Percentiles rank a stretch among this genome's conserved stretches.
Evolutionary conservation across 2,797 vertebrate species (phyloP).

Genomic region (Ataeniobius toweri): DNA sequence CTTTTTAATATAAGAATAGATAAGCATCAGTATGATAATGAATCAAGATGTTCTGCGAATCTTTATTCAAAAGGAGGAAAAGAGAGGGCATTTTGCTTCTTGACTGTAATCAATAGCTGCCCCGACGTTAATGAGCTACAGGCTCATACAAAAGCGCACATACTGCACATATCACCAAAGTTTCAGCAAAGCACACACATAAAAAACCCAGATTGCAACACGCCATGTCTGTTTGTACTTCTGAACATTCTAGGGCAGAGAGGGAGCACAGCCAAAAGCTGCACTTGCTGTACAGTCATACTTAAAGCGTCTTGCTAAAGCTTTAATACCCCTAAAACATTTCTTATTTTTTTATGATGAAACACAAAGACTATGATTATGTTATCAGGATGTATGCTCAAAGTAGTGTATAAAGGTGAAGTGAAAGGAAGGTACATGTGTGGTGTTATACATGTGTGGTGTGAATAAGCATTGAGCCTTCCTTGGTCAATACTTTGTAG

Average conservation of each 20-base stretch:
- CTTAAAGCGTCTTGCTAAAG: not conserved
- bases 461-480: not conserved
- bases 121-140: slow-evolving; percentile 47
- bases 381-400: not conserved
- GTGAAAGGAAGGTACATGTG: not conserved
- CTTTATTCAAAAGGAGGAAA: slow-evolving; percentile 59
- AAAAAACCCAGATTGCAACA: slow-evolving; percentile 8
- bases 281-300: not conserved
- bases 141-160: slow-evolving; percentile 17
- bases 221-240: slow-evolving; percentile 48
- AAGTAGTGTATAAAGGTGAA: not conserved
- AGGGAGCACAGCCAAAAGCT: slow-evolving; percentile 26
- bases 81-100: slow-evolving; percentile 34
- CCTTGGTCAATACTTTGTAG: not conserved
- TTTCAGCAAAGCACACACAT: slow-evolving; percentile 8
- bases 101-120: slow-evolving; percentile 56
- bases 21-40: slow-evolving; percentile 36
- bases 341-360: too few species aligned
- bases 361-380: too few species aligned
- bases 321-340: not conserved
- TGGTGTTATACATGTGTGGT: not conserved
- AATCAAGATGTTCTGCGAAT: slow-evolving; percentile 40
- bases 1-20: slow-evolving; percentile 36
- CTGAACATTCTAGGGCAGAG: slow-evolving; percentile 25
- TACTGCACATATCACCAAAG: not conserved